Evolutionary conservation across 2,113 vertebrate species (phyloP).

Genomic region (Bambusicola thoracicus): DNA sequence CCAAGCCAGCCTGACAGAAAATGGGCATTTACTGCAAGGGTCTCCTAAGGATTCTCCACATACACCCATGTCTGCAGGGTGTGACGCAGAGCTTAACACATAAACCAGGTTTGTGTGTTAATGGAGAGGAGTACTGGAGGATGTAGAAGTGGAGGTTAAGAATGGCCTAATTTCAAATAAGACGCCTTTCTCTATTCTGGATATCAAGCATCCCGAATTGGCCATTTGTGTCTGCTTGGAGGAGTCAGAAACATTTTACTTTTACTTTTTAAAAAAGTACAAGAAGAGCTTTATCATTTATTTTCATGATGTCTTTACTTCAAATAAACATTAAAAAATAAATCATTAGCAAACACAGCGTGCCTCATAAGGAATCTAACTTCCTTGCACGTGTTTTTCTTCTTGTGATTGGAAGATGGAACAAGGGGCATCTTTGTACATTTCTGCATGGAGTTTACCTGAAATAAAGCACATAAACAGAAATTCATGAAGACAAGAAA

Average conservation of each 20-base stretch:
- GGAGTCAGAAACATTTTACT: background rate
- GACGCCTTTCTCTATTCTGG: background rate
- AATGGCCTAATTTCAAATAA: background rate
- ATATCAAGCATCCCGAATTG: background rate
- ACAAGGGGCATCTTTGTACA: background rate
- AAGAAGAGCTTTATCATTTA: background rate
- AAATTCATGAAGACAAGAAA: background rate
- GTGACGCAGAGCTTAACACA: background rate
- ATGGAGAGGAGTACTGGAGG: background rate
- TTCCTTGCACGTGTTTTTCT: background rate
- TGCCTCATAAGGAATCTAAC: background rate
- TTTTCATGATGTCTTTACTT: background rate
- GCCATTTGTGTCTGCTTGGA: background rate
- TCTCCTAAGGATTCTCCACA: background rate
- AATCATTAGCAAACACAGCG: background rate
- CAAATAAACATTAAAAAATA: background rate
- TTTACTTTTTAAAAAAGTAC: background rate
- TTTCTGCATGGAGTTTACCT: background rate
- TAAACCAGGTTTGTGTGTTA: background rate
- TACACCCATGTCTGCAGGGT: background rate
- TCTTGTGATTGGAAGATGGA: background rate
- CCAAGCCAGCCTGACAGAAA: background rate
- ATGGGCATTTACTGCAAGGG: background rate
- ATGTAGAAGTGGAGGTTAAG: background rate
- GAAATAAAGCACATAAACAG: background rate